Conservation (phyloP, 2,113 vertebrate genomes). For the Porphyrio hochstetteri region DNA sequence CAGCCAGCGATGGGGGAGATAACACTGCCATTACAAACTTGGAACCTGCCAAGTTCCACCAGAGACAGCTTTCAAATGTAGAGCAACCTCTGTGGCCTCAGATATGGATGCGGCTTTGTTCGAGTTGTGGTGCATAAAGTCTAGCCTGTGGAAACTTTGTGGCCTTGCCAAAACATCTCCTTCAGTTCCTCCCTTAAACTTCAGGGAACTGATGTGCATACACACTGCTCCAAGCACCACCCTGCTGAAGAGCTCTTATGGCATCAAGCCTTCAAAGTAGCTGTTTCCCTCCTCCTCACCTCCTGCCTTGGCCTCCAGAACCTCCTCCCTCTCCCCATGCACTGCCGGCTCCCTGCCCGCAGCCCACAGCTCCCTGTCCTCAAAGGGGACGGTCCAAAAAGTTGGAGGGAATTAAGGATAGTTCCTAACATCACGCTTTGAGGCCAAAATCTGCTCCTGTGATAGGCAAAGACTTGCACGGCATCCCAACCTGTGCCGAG, state of each 20-base stretch:
- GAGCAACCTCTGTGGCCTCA: neutral
- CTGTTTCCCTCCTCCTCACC: neutral
- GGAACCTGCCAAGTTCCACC: neutral
- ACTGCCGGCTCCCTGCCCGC: neutral
- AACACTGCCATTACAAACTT: neutral
- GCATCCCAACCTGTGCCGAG: neutral
- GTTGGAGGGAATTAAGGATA: neutral
- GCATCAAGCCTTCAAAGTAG: neutral
- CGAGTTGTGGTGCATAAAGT: neutral
- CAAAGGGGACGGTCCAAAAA: neutral
- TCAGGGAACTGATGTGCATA: neutral
- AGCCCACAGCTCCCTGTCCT: rapidly evolving
- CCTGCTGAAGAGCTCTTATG: neutral
- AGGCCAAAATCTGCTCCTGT: neutral
- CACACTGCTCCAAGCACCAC: neutral
- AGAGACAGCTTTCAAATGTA: neutral
- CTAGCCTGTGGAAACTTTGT: neutral
- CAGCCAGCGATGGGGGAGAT: neutral
- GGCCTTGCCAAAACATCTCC: constrained; percentile 5
- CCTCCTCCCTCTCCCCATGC: neutral
- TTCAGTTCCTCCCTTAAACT: constrained; percentile 13
- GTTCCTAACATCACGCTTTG: neutral
- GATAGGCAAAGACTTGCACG: neutral
- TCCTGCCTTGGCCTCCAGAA: neutral
- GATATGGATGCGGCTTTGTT: neutral